Percentiles rank a stretch among this genome's conserved stretches.
Evolutionary conservation across 2,888 invertebrate genomes (phyloP).

Genomic region (Rugalucina vietnamica): DNA sequence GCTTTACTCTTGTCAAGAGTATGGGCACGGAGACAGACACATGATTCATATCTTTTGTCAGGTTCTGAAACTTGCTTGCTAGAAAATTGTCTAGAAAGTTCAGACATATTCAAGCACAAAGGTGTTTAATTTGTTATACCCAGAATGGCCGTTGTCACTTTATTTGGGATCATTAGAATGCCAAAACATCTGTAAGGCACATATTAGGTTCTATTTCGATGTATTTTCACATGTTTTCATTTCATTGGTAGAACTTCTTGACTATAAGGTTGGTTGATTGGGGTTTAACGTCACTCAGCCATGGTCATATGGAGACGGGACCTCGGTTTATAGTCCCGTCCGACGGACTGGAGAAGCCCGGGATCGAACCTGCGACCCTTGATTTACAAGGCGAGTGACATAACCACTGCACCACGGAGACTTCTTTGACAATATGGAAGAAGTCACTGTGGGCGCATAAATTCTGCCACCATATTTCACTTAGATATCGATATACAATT

Average conservation of each 20-base stretch:
- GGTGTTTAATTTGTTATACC: not conserved
- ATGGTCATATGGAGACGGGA: not conserved
- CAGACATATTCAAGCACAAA: not conserved
- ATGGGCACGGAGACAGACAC: not conserved
- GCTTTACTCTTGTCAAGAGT: not conserved
- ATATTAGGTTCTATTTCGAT: not conserved
- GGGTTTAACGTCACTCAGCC: not conserved
- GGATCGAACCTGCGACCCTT: no score
- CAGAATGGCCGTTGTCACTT: not conserved
- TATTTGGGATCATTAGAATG: not conserved
- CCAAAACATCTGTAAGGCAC: not conserved
- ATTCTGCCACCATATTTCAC: no score
- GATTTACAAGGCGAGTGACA: no score
- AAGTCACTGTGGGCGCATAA: no score
- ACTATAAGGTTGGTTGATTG: no score
- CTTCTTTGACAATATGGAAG: no score
- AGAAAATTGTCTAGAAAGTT: not conserved
- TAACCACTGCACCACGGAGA: no score
- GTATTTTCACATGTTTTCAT: no score
- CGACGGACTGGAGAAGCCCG: no score
- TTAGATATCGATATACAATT: no score
- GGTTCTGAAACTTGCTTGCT: not conserved
- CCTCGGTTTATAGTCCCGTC: no score
- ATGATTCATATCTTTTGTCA: conserved; percentile 6
- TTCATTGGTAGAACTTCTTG: no score